phyloP scores from a whole-genome alignment of 1,140 invertebrate species.

The Drosophila pallidifrons region DNA sequence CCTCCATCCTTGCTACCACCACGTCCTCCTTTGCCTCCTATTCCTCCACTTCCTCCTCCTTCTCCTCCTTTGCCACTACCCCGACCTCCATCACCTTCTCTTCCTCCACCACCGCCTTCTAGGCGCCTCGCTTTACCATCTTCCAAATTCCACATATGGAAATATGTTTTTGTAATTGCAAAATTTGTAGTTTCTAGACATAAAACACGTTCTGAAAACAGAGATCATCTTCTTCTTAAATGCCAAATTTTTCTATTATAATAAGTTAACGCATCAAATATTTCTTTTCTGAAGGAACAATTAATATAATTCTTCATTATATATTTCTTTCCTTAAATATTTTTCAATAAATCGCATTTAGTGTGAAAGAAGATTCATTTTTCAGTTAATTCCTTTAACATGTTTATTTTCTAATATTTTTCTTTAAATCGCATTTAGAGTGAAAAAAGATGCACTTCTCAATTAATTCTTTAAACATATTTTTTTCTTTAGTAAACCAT shows the following conservation, averaged over 20 bases:
- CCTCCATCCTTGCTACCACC: background rate
- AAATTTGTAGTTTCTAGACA: conserved; percentile 11
- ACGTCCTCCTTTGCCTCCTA: background rate
- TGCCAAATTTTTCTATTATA: background rate
- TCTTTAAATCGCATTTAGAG: too few relatives aligned
- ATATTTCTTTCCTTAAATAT: too few relatives aligned
- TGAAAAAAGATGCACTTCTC: too few relatives aligned
- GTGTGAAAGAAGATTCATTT: too few relatives aligned
- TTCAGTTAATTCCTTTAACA: too few relatives aligned
- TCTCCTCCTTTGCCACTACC: background rate
- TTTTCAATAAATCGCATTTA: too few relatives aligned
- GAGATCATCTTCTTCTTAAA: background rate
- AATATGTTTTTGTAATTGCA: background rate
- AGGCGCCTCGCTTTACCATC: background rate
- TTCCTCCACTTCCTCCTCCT: background rate
- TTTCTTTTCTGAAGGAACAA: too few relatives aligned
- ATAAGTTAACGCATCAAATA: too few relatives aligned
- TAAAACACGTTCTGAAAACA: conserved; percentile 8
- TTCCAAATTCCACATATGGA: background rate
- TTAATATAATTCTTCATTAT: too few relatives aligned
- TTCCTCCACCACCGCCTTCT: background rate
- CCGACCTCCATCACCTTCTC: background rate
- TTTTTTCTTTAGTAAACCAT: too few relatives aligned
- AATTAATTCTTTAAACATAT: too few relatives aligned
- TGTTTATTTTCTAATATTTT: too few relatives aligned